phyloP scores from a whole-genome alignment of 2,888 invertebrate species.

The Myathropa florea region DNA sequence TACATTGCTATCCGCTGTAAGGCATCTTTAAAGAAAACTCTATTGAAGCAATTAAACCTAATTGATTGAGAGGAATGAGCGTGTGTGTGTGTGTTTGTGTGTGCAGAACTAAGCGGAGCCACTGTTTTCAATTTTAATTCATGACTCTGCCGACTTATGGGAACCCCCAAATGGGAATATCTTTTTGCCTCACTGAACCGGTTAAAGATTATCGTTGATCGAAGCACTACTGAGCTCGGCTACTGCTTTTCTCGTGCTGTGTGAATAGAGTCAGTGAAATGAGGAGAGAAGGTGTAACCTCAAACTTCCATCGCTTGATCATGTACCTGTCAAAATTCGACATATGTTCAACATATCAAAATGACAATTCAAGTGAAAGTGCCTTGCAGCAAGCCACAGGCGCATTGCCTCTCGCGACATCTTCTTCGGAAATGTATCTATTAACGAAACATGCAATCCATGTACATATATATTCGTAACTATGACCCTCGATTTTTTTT shows the following conservation, averaged over 20 bases:
- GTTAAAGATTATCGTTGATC: conserved; percentile 7
- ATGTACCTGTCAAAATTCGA: conserved; percentile 58
- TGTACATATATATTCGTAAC: conserved; percentile 52
- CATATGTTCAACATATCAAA: conserved; percentile 56
- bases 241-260: not conserved
- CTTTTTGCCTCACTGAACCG: conserved; percentile 13
- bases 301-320: conserved; percentile 44
- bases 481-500: conserved; percentile 37
- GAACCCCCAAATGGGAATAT: not conserved
- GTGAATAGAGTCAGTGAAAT: not conserved
- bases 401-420: conserved; percentile 19
- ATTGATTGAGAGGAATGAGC: conserved; percentile 25
- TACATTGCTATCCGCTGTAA: not conserved
- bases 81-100: not conserved
- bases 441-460: not conserved
- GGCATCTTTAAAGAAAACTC: not conserved
- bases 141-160: not conserved
- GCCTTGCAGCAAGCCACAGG: not conserved
- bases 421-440: conserved; percentile 46
- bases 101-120: not conserved
- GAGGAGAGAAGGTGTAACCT: conserved; percentile 13
- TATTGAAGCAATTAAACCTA: conserved; percentile 36
- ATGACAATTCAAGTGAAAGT: conserved; percentile 61
- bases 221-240: not conserved
- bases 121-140: conserved; percentile 6